Conservation (phyloP, 2,888 invertebrate species). For the Mythimna vitellina region DNA sequence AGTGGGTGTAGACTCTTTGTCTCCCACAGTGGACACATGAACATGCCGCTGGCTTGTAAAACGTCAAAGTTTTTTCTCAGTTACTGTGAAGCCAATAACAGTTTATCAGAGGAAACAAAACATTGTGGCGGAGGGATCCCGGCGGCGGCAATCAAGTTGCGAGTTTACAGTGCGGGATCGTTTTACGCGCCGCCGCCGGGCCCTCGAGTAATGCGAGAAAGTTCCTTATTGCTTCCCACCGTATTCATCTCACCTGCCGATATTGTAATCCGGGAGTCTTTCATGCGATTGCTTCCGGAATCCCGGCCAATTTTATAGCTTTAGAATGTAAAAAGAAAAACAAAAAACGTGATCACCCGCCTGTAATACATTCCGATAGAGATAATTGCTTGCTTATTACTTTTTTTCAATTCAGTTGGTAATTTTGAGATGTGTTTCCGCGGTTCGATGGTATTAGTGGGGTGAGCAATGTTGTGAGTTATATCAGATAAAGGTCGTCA, state of each 20-base stretch:
- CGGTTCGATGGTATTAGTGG: slow-evolving; percentile 22
- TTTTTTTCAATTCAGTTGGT: slow-evolving; percentile 29
- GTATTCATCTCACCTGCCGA: slow-evolving; percentile 75
- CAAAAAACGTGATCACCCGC: slow-evolving; percentile 39
- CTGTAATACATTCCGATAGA: slow-evolving; percentile 36
- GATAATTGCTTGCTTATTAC: slow-evolving; percentile 34
- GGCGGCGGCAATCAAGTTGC: slow-evolving; percentile 70
- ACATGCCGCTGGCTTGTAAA: slow-evolving; percentile 48
- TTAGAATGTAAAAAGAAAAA: slow-evolving; percentile 52
- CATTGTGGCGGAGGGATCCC: slow-evolving; percentile 66
- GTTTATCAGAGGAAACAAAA: slow-evolving; percentile 72
- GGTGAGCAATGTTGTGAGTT: slow-evolving; percentile 11
- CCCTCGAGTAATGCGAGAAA: slow-evolving; percentile 69
- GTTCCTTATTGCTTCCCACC: slow-evolving; percentile 78
- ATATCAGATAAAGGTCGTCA: neutral
- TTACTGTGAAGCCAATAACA: slow-evolving; percentile 71
- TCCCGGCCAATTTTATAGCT: slow-evolving; percentile 57
- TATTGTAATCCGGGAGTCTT: slow-evolving; percentile 70
- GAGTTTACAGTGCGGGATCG: slow-evolving; percentile 64
- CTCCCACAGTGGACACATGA: slow-evolving; percentile 4
- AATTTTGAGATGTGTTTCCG: slow-evolving; percentile 39
- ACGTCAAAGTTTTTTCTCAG: slow-evolving; percentile 58
- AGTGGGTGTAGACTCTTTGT: slow-evolving; percentile 20
- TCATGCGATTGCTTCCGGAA: slow-evolving; percentile 65
- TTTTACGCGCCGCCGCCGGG: slow-evolving; percentile 57